Conservation (phyloP, 2,888 invertebrate species). For the Cacoxenus indagator region DNA sequence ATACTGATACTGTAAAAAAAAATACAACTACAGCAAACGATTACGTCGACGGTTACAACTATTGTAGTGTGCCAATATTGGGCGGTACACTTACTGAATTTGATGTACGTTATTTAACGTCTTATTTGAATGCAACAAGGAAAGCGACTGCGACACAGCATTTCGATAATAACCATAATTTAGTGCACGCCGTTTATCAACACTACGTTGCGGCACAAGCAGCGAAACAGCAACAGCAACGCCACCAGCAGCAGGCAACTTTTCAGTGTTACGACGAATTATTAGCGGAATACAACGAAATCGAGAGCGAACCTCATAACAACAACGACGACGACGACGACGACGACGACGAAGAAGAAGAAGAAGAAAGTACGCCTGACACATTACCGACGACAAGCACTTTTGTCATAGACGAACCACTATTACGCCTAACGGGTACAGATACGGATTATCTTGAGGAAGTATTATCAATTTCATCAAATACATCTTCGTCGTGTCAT, state of each 20-base stretch:
- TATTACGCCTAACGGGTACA: constrained; percentile 6
- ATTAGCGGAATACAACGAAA: constrained; percentile 47
- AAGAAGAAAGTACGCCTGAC: constrained; percentile 1
- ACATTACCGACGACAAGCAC: constrained; percentile 27
- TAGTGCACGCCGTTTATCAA: constrained; percentile 35
- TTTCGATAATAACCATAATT: constrained; percentile 20
- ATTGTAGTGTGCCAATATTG: neutral
- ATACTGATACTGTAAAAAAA: neutral
- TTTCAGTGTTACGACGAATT: constrained; percentile 66
- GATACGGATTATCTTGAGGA: constrained; percentile 23
- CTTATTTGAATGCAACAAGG: constrained; percentile 51
- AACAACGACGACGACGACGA: neutral
- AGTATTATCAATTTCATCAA: constrained; percentile 26
- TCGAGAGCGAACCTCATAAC: constrained; percentile 46
- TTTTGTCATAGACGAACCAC: too few species aligned
- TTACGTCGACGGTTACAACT: too few species aligned
- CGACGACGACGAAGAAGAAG: neutral
- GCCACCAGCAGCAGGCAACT: constrained; percentile 18
- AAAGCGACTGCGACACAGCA: constrained; percentile 21
- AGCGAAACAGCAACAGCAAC: neutral
- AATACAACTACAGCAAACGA: neutral
- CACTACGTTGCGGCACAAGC: neutral
- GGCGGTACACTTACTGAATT: constrained; percentile 52
- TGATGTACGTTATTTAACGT: constrained; percentile 63
- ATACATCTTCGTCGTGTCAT: constrained; percentile 32